Percentiles rank a stretch among this genome's conserved stretches.
phyloP scores from a whole-genome alignment of 2,113 vertebrate genomes.

The human region GRCh38 chr6:13205001-13205500 shows the following conservation, averaged over 20 bases:
- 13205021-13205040: background rate
- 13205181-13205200: background rate
- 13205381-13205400: background rate
- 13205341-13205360: background rate
- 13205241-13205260: background rate
- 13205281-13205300: background rate
- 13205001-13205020: background rate
- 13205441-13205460: background rate
- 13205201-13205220: background rate
- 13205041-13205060: background rate
- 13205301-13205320: background rate
- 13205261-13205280: background rate
- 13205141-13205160: background rate
- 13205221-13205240: background rate
- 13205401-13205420: background rate
- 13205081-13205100: background rate
- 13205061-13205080: background rate
- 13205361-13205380: background rate
- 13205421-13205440: background rate
- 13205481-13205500: background rate
- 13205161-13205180: background rate
- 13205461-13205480: background rate
- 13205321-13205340: background rate
- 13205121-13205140: background rate
- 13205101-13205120: background rate